These are phyloP conservation scores for Seison nebaliae DNA, from an alignment of 1,140 invertebrate species.

Conservation along the genomic window DNA sequence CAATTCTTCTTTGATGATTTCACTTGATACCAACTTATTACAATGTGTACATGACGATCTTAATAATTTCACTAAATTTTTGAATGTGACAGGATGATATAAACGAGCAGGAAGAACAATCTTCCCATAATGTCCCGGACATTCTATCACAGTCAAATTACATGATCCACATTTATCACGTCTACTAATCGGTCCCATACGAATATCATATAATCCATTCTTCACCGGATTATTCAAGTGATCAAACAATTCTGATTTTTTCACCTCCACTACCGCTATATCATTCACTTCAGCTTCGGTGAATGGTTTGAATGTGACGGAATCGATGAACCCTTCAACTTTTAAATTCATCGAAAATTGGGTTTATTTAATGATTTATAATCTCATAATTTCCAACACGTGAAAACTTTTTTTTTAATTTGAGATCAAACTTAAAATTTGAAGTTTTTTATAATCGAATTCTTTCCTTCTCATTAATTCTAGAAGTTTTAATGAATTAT, in stretches of 20 bases:
- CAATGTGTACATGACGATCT: slow-evolving; percentile 35
- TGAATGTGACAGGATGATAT: slow-evolving; percentile 66
- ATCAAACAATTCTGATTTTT: slow-evolving; percentile 54
- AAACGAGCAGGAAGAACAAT: slow-evolving; percentile 66
- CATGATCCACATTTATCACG: slow-evolving; percentile 56
- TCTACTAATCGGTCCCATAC: slow-evolving; percentile 33
- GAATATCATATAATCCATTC: slow-evolving; percentile 58
- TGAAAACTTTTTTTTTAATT: no score
- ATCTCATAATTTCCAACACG: no score
- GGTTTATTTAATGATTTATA: no score
- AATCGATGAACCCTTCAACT: no score
- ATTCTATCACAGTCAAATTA: slow-evolving; percentile 38
- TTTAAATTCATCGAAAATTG: no score
- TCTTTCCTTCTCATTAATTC: no score
- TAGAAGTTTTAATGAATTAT: no score
- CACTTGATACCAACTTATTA: slow-evolving; percentile 22
- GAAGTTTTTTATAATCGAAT: no score
- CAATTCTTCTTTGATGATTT: slow-evolving; percentile 14
- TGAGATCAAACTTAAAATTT: no score
- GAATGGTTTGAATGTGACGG: no score
- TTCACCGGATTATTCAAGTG: slow-evolving; percentile 46
- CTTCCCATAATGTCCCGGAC: slow-evolving; percentile 76
- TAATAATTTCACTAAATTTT: slow-evolving; percentile 38
- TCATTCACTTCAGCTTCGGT: no score
- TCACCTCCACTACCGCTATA: slow-evolving; percentile 57